These are phyloP conservation scores for Mohoua ochrocephala DNA, from an alignment of 2,113 vertebrate species.

Conservation along the genomic window DNA sequence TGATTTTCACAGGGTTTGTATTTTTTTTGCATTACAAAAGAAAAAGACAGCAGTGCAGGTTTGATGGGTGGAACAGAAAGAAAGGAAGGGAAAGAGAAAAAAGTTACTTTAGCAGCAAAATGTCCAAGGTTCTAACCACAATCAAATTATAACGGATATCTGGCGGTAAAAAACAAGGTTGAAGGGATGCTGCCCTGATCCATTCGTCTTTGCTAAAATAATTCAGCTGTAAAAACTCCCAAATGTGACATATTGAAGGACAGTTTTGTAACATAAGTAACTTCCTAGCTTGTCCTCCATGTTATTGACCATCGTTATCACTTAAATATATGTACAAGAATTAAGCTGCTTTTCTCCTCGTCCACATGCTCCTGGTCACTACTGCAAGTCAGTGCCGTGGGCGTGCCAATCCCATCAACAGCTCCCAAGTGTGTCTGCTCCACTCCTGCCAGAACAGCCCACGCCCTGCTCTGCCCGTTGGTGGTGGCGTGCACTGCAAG, in stretches of 20 bases:
- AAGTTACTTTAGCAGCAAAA: slow-evolving; percentile 78
- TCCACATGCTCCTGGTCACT: slow-evolving; percentile 7
- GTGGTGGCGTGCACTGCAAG: slow-evolving; percentile 8
- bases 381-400: not conserved
- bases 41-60: slow-evolving; percentile 72
- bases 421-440: not conserved
- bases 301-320: slow-evolving; percentile 66
- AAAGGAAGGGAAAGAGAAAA: not conserved
- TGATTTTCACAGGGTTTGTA: slow-evolving; percentile 34
- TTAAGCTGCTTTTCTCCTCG: slow-evolving; percentile 51
- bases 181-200: slow-evolving; percentile 70
- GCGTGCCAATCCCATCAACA: not conserved
- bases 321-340: slow-evolving; percentile 84
- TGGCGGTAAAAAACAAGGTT: slow-evolving; percentile 61
- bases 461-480: not conserved
- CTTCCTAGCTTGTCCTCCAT: slow-evolving; percentile 58
- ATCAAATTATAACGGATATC: slow-evolving; percentile 75
- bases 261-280: slow-evolving; percentile 58
- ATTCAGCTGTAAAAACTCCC: slow-evolving; percentile 64
- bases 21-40: slow-evolving; percentile 62
- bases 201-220: slow-evolving; percentile 48
- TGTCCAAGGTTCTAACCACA: slow-evolving; percentile 77
- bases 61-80: slow-evolving; percentile 2
- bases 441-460: not conserved
- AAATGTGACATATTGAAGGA: slow-evolving; percentile 51